These are phyloP conservation scores for Oryzias curvinotus DNA, from an alignment of 2,113 vertebrate genomes.

Conservation along the genomic window DNA sequence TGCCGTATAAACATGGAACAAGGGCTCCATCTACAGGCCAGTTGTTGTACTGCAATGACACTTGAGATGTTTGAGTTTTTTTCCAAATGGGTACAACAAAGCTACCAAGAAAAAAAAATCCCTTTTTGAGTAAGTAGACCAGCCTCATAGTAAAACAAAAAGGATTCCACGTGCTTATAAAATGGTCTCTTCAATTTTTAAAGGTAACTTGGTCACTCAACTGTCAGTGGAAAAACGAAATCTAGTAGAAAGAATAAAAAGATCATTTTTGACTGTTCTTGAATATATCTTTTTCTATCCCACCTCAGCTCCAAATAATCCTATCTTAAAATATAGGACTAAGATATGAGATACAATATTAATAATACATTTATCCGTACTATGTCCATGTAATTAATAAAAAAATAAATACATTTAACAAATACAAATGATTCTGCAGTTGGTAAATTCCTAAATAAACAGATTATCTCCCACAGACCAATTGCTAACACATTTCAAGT, in stretches of 20 bases:
- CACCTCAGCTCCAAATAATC: constrained; percentile 26
- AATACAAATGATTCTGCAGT: constrained; percentile 70
- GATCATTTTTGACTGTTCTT: constrained; percentile 50
- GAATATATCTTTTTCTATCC: constrained; percentile 29
- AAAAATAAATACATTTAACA: constrained; percentile 82
- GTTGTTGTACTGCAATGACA: constrained; percentile 57
- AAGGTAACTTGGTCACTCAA: constrained; percentile 76
- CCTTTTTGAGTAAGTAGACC: constrained; percentile 71
- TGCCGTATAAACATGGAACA: constrained; percentile 52
- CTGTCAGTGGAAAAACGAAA: constrained; percentile 36
- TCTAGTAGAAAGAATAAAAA: constrained; percentile 44
- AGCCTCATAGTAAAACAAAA: constrained; percentile 69
- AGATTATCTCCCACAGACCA: constrained; percentile 47
- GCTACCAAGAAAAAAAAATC: constrained; percentile 22
- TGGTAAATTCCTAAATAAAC: constrained; percentile 57
- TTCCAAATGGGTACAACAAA: constrained; percentile 18
- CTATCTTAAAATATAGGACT: constrained; percentile 56
- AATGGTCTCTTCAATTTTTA: constrained; percentile 63
- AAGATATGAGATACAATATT: constrained; percentile 62
- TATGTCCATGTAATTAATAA: constrained; percentile 72
- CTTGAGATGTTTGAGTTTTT: constrained; percentile 8
- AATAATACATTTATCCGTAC: constrained; percentile 63
- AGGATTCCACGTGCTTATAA: constrained; percentile 51
- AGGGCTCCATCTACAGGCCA: constrained; percentile 67
- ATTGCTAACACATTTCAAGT: constrained; percentile 55